Base-by-base conservation (phyloP, 1,140 invertebrate genomes). In the Dolichoris vasculosae region DNA sequence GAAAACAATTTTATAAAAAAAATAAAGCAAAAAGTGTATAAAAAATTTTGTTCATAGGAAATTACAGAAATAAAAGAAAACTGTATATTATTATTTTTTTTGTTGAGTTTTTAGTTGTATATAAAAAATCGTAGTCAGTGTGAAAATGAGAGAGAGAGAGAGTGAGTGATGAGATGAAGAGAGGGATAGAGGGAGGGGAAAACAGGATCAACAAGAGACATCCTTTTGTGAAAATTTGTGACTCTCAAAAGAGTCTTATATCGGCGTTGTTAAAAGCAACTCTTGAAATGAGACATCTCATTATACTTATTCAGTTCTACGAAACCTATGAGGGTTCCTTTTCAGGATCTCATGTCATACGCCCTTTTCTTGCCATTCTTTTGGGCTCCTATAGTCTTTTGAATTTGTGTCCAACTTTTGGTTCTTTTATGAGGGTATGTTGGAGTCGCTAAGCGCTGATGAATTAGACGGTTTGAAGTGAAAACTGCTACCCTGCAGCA, bases 251-350 rank as follows among this genome's bases (percentile, higher is more conserved):
- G 46, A 17, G 40, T 32, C 15, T n/a, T 75, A n/a, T 43, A 26
- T 17, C 43, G 40, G 23, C 6, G 7, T 75, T 43, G 48, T 79
- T 79, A 63, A 40, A 69, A 79, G 75, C 46, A 8, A 23, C 78
- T 63, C 78, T 73, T 80, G 79, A 85, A 85, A 82, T 82, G 79
- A 81, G 79, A 85, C 78, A 55, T 82, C 69, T 85, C 71, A 85
- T 85, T 85, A 85, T 85, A 59, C 67, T 43, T 32, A 55, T 81
- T 82, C 71, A 23, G 1, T 85, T 85, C 84, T 67, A 51, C 78
- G 84, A 85, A 85, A 77, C 15, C 38, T 46, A 79, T 30, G 20
- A 71, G 80, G 64, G 51, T 35, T 9, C 32, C 55, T 11, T 38
- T 38, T 55, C 82, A 64, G 15, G 40, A 32, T 51, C 38, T 67